phyloP scores from a whole-genome alignment of 2,797 vertebrate genomes.

The Alexandromys oeconomus region DNA sequence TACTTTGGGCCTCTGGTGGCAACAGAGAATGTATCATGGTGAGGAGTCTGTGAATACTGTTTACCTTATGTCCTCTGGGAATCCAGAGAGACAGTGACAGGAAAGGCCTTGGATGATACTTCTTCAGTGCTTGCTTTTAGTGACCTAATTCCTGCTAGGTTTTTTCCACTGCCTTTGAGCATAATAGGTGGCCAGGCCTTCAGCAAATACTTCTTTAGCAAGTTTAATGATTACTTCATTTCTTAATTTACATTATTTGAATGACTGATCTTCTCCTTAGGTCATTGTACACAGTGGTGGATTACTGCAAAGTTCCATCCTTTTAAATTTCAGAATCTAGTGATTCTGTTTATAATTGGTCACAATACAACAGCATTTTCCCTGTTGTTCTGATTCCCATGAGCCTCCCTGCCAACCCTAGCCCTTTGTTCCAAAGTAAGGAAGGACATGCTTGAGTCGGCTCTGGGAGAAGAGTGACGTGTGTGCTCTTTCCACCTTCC shows the following conservation, averaged over 20 bases:
- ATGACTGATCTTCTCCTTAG: not conserved
- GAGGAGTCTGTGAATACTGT: not conserved
- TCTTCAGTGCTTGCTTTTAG: not conserved
- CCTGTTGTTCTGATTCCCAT: constrained; percentile 63
- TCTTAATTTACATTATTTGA: constrained; percentile 38
- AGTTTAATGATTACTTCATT: constrained; percentile 23
- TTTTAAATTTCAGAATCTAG: not conserved
- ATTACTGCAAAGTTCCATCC: not conserved
- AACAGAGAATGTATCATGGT: not conserved
- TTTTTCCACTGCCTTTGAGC: not conserved
- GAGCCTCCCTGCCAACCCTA: constrained; percentile 60
- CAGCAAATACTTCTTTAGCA: not conserved
- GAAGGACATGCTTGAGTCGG: not conserved
- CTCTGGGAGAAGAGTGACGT: not conserved
- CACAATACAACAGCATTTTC: constrained; percentile 36
- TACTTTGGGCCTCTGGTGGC: not conserved
- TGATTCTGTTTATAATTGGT: constrained; percentile 44
- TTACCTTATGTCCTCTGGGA: not conserved
- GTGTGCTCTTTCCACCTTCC: not conserved
- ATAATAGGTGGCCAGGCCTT: not conserved
- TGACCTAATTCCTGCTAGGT: not conserved
- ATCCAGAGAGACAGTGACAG: not conserved
- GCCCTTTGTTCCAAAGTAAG: constrained; percentile 57
- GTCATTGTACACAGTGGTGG: not conserved
- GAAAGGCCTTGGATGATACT: not conserved